Evolutionary conservation across 2,113 vertebrate species (phyloP).

Genomic region (Osmerus mordax): DNA sequence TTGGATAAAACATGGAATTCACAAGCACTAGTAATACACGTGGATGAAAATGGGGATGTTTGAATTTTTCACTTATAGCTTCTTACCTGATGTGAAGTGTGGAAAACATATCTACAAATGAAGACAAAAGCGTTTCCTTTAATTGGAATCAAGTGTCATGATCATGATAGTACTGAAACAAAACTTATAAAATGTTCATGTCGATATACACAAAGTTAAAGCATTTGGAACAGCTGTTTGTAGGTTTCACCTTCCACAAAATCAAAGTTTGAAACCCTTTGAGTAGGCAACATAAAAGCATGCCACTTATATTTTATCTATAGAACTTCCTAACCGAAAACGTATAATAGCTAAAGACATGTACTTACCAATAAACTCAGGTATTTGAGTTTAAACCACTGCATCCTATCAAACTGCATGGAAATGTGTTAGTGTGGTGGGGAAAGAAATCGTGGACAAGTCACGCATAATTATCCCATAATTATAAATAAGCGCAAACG

Average conservation of each 20-base stretch:
- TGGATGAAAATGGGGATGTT: background rate
- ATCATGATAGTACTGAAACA: too few relatives aligned
- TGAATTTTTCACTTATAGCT: conserved; percentile 19
- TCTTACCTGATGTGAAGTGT: conserved; percentile 55
- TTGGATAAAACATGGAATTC: background rate
- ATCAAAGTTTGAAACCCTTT: too few relatives aligned
- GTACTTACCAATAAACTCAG: conserved; percentile 64
- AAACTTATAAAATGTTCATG: too few relatives aligned
- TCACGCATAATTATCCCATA: background rate
- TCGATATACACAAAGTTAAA: too few relatives aligned
- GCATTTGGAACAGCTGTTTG: too few relatives aligned
- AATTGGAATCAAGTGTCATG: too few relatives aligned
- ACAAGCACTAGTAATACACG: background rate
- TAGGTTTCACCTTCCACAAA: too few relatives aligned
- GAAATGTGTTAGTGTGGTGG: background rate
- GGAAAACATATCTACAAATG: conserved; percentile 60
- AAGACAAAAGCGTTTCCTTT: conserved; percentile 13
- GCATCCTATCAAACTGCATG: conserved; percentile 59
- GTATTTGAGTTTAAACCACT: conserved; percentile 42
- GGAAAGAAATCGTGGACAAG: background rate
- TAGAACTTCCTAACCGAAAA: background rate
- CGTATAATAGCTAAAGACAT: background rate
- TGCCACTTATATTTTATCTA: too few relatives aligned
- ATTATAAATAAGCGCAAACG: too few relatives aligned
- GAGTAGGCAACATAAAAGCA: too few relatives aligned